Percentiles rank a stretch among this genome's conserved stretches.
Conservation (phyloP, 2,113 vertebrate genomes). For the Gobius niger region DNA sequence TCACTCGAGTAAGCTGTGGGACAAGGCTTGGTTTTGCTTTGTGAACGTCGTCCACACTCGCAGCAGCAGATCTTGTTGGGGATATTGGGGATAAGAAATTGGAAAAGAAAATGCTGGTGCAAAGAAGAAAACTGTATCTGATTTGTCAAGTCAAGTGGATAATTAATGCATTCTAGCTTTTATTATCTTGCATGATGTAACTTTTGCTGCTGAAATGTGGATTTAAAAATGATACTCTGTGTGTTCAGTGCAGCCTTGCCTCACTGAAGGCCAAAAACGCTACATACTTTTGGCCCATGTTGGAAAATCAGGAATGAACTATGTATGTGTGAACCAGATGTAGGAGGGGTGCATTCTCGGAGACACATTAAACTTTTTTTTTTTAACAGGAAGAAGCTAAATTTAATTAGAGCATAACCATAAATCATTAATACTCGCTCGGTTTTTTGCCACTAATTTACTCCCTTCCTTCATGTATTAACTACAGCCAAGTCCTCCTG, state of each 20-base stretch:
- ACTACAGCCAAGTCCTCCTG: conserved; percentile 45
- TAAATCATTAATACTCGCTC: conserved; percentile 56
- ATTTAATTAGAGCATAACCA: conserved; percentile 55
- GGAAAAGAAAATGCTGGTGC: no score
- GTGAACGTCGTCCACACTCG: no score
- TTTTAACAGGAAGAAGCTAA: conserved; percentile 42
- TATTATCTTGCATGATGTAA: no score
- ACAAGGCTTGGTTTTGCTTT: background rate
- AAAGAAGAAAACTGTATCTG: no score
- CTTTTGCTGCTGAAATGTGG: no score
- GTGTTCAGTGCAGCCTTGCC: conserved; percentile 19
- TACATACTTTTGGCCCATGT: conserved; percentile 56
- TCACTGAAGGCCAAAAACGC: conserved; percentile 44
- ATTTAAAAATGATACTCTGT: background rate
- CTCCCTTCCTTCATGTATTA: conserved; percentile 57
- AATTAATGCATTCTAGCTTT: no score
- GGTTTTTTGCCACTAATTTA: conserved; percentile 59
- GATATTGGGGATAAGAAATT: no score
- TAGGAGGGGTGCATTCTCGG: background rate
- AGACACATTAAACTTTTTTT: conserved; percentile 2
- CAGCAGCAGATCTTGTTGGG: no score
- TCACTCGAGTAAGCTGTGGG: background rate
- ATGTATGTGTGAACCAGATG: conserved; percentile 64
- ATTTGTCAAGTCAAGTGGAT: no score
- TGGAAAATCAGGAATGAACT: conserved; percentile 61